A percentile compares a stretch with the other conserved stretches of the same genome.
Conservation (phyloP, 2,113 vertebrate species). For the Jaculus jaculus region DNA sequence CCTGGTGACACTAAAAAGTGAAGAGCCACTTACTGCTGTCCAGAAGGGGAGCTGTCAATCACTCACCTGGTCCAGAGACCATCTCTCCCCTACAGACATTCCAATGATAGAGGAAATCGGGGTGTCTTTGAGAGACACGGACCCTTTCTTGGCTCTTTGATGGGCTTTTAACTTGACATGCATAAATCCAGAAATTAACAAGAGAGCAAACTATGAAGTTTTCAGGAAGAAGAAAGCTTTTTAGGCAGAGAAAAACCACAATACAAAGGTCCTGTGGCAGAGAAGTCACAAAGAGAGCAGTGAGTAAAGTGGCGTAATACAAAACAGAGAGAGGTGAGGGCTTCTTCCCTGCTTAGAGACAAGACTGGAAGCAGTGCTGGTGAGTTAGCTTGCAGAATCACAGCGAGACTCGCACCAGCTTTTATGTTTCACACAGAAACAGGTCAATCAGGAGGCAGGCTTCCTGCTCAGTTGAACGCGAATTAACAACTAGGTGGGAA, state of each 20-base stretch:
- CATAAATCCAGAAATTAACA: not conserved
- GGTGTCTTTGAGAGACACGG: too few species aligned
- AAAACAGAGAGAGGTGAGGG: not conserved
- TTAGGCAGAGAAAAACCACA: not conserved
- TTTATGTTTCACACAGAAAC: slow-evolving; percentile 44
- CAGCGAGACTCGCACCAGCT: slow-evolving; percentile 49
- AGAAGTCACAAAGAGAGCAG: not conserved
- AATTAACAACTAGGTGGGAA: slow-evolving; percentile 43
- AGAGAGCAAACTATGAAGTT: not conserved
- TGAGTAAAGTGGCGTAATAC: too few species aligned
- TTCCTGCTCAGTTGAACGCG: slow-evolving; percentile 23
- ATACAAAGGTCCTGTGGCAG: not conserved
- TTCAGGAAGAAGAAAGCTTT: not conserved
- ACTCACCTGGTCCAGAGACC: too few species aligned
- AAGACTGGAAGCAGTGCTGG: not conserved
- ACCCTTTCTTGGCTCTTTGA: too few species aligned
- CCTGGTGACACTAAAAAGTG: too few species aligned
- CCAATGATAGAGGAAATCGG: too few species aligned
- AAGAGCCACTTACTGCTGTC: too few species aligned
- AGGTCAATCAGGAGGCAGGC: not conserved
- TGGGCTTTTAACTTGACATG: too few species aligned
- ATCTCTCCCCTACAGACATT: too few species aligned
- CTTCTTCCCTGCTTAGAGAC: slow-evolving; percentile 16
- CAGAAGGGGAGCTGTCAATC: too few species aligned
- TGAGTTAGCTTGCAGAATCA: slow-evolving; percentile 15